Base-by-base conservation (phyloP, 1,140 invertebrate species). In the Triops cancriformis region DNA sequence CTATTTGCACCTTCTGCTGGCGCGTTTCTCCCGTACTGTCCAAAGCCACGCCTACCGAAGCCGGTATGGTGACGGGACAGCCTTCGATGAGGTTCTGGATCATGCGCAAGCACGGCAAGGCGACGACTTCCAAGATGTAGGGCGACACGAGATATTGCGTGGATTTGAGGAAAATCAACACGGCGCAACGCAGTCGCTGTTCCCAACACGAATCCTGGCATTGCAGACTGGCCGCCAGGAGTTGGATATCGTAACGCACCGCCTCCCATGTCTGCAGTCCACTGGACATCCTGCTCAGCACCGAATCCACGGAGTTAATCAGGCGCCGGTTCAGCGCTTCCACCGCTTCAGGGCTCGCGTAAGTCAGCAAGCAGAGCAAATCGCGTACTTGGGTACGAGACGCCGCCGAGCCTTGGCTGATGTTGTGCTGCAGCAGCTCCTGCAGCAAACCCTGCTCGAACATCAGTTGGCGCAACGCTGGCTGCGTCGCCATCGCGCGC, bases 151-250 rank as follows among this genome's bases (percentile, higher is more conserved):
- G 90, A 80, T 91, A 89, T 81, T 89, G 88, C 80, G 87, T 94
- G 76, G 88, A 91, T 86, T 92, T 90, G 72, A 94, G 83, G 82
- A 95, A 96, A 31, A 97, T 83, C 76, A 91, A 89, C 86, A 98
- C 92, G 26, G 98, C 92, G 82, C 94, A 94, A 74, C 94, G 90
- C 0, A 98, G 85, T 82, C 96, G 93, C 77, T 93, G 91, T 84
- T 98, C 96, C 96, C 96, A 98, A 84, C 96, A 98, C 0, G 92
- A 90, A 82, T 98, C 96, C 82, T 98, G 93, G 80, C 95, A 94
- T 80, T 95, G 91, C 0, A 98, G 89, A 10, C 97, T 88, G 1
- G 92, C 92, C 0, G 94, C 93, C 28, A 98, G 85, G 2, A 99
- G 84, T 5, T 94, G 89, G 83, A 99, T 95, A 85, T 96, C 94